Conservation (phyloP, 2,888 invertebrate genomes). For the Melipona bicolor region DNA sequence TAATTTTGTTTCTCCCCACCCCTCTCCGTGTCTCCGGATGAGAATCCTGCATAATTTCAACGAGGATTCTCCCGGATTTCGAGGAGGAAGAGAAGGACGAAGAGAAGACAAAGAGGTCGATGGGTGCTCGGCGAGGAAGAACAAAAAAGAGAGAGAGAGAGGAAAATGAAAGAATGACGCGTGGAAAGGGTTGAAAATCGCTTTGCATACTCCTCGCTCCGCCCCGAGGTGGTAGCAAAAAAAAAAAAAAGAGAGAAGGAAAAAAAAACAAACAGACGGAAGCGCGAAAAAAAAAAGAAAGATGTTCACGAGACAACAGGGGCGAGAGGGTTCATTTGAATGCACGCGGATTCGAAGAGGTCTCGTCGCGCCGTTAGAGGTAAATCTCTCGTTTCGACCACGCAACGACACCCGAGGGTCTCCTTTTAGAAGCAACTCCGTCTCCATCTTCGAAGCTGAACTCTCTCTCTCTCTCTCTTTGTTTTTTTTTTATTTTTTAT, state of each 20-base stretch:
- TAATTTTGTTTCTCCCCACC: slow-evolving; percentile 70
- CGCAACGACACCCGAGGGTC: slow-evolving; percentile 20
- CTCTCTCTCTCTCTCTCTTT: no score
- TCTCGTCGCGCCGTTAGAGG: slow-evolving; percentile 51
- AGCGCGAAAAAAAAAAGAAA: slow-evolving; percentile 73
- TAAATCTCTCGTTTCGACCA: slow-evolving; percentile 39
- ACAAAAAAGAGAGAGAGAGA: slow-evolving; percentile 17
- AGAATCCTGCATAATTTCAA: slow-evolving; percentile 71
- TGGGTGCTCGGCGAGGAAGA: slow-evolving; percentile 32
- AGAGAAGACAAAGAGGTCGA: slow-evolving; percentile 46
- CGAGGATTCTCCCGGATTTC: slow-evolving; percentile 64
- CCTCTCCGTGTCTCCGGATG: slow-evolving; percentile 44
- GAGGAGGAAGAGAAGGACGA: slow-evolving; percentile 33
- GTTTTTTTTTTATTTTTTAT: background rate
- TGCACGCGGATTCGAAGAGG: slow-evolving; percentile 62
- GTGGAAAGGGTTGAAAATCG: slow-evolving; percentile 77
- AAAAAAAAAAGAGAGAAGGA: slow-evolving; percentile 60
- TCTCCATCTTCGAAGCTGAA: background rate
- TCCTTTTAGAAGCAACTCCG: background rate
- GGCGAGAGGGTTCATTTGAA: slow-evolving; percentile 77
- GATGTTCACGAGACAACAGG: slow-evolving; percentile 48
- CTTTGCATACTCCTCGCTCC: slow-evolving; percentile 76
- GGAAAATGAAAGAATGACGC: slow-evolving; percentile 55
- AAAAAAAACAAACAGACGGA: slow-evolving; percentile 80
- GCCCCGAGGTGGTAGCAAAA: slow-evolving; percentile 66